phyloP scores from a whole-genome alignment of 2,797 vertebrate genomes.

The Amblyraja radiata region DNA sequence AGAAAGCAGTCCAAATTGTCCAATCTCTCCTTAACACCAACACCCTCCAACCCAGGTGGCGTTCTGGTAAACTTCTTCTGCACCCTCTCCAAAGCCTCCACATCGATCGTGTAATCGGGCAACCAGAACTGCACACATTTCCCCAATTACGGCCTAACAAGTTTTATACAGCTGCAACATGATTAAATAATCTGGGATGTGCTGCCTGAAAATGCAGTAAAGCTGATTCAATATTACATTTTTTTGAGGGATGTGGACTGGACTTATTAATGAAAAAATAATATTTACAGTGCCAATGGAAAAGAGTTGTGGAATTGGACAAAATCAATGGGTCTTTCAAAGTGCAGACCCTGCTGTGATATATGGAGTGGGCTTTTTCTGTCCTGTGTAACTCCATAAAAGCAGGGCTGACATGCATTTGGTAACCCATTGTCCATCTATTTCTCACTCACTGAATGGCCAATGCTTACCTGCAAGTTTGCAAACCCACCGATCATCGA shows the following conservation, averaged over 20 bases:
- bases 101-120: too few species aligned
- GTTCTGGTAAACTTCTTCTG: too few species aligned
- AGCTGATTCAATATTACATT: background rate
- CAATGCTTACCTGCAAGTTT: conserved; percentile 67
- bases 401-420: background rate
- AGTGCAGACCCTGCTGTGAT: background rate
- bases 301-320: background rate
- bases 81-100: too few species aligned
- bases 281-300: background rate
- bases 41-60: too few species aligned
- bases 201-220: background rate
- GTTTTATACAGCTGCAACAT: too few species aligned
- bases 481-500: conserved; percentile 76
- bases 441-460: background rate
- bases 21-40: too few species aligned
- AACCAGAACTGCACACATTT: too few species aligned
- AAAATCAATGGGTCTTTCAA: background rate
- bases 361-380: background rate
- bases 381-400: background rate
- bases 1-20: too few species aligned
- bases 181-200: too few species aligned
- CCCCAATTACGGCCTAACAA: too few species aligned
- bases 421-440: background rate
- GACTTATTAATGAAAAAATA: too few species aligned
- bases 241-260: background rate